Percentiles rank a stretch among this genome's conserved stretches.
Conservation (phyloP, 2,113 vertebrate genomes). For the Pholis gunnellus region DNA sequence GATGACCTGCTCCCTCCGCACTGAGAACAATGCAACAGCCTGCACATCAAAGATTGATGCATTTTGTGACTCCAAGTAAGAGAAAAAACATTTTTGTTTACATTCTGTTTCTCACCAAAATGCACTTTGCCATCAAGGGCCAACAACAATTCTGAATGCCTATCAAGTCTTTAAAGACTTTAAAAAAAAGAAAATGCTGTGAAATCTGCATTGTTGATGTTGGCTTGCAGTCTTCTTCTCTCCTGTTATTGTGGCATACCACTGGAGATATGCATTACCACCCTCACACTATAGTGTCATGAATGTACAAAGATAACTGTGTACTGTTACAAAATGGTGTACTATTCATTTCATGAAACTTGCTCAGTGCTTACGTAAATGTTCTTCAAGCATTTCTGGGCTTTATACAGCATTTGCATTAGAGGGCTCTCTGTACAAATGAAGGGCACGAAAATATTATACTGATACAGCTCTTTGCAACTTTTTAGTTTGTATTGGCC, state of each 20-base stretch:
- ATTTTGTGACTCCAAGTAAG: constrained; percentile 3
- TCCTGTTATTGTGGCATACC: not conserved
- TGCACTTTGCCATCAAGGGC: not conserved
- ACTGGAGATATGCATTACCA: not conserved
- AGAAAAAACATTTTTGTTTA: constrained; percentile 6
- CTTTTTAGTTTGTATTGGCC: not conserved
- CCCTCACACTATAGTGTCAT: too few relatives aligned
- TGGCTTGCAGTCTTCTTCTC: not conserved
- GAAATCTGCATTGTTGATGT: not conserved
- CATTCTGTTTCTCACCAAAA: constrained; percentile 15
- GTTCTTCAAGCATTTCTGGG: not conserved
- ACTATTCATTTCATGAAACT: not conserved
- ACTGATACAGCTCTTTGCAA: not conserved
- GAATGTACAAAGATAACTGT: not conserved
- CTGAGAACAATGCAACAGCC: constrained; percentile 50
- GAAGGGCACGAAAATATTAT: not conserved
- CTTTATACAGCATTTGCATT: too few relatives aligned
- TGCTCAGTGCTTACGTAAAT: not conserved
- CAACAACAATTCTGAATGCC: not conserved
- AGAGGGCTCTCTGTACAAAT: not conserved
- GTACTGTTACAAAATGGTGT: not conserved
- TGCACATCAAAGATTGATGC: constrained; percentile 28
- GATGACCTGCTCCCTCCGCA: constrained; percentile 45
- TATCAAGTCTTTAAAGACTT: not conserved
- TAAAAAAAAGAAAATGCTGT: not conserved